A percentile compares a stretch with the other conserved stretches of the same genome.
Conservation (phyloP, 2,888 invertebrate genomes). For the Leistus spinibarbis region DNA sequence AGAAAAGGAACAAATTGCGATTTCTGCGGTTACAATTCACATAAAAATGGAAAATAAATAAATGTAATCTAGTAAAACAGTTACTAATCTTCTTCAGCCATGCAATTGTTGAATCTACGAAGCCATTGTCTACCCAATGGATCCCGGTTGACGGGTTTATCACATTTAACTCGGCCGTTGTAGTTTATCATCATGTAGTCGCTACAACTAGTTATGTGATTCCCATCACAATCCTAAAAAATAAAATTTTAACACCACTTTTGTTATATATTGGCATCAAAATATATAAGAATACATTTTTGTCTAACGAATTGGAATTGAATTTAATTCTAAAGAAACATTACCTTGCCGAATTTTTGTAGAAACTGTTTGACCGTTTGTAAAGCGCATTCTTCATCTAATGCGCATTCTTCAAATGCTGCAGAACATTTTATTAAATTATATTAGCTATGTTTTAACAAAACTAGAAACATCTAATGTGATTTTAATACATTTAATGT, state of each 20-base stretch:
- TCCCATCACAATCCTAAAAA: slow-evolving; percentile 64
- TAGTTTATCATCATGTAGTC: slow-evolving; percentile 67
- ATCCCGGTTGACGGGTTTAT: slow-evolving; percentile 47
- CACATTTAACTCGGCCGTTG: slow-evolving; percentile 60
- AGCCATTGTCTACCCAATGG: slow-evolving; percentile 52
- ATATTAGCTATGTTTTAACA: too few species aligned
- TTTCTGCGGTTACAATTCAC: neutral
- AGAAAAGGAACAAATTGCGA: too few species aligned
- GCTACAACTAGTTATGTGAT: slow-evolving; percentile 64
- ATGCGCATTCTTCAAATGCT: slow-evolving; percentile 70
- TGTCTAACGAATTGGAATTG: neutral
- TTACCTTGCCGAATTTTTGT: slow-evolving; percentile 64
- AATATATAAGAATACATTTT: neutral
- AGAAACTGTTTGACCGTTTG: slow-evolving; percentile 66
- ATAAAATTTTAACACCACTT: neutral
- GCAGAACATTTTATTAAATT: too few species aligned
- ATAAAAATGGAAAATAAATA: neutral
- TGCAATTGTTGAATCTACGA: slow-evolving; percentile 53
- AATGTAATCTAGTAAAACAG: neutral
- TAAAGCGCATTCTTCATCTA: slow-evolving; percentile 64
- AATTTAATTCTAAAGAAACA: neutral
- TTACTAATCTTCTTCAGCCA: slow-evolving; percentile 2
- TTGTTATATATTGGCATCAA: neutral
- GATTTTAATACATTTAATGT: neutral
- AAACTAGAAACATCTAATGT: too few species aligned